Base-by-base conservation (phyloP, 2,113 vertebrate species). In the Zonotrichia leucophrys region DNA sequence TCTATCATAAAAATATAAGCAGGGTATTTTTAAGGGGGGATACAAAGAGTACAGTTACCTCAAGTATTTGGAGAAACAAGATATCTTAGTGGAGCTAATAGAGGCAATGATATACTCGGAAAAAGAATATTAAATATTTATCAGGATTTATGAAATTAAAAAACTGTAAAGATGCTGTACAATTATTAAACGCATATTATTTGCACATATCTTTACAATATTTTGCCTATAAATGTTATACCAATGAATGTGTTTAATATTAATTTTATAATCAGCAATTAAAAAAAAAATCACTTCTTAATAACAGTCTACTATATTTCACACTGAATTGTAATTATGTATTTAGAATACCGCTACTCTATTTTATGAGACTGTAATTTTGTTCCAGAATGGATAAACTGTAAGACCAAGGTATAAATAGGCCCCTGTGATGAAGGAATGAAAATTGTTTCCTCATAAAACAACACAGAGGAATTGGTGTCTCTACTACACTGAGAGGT, bases 221-320 rank as follows among this genome's bases (percentile, higher is more conserved):
- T 35, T 89, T 96, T 85, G 14, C 37, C 41, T 87, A 73, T 91
- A 90, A 77, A 87, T 62, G 25, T 67, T 93, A 55, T 89, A 89
- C 52, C 30, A 89, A 63, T 53, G 17, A 23, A 91, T 62, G n/a
- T 69, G 17, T 75, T 96, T 92, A 87, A 82, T 86, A 83, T 73
- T 82, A 82, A 80, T 80, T 96, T 96, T 94, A 96, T 78, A 87
- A 81, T 42, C 59, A 81, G 52, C 52, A 87, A 72, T 92, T 95
- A 93, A 96, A 80, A 31, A 84, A 94, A 81, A 46, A 94, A 81
- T 84, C 19, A 67, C 17, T 91, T 92, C 28, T 79, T 76, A 37
- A 62, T 87, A 94, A 58, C 22, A 60, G n/a, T 37, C 59, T 81
- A 19, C 35, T 81, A 5, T 82, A 67, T 83, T 77, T 88, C 88